Evolutionary conservation across 2,888 invertebrate genomes (phyloP).

Genomic region (Thalpophila matura): DNA sequence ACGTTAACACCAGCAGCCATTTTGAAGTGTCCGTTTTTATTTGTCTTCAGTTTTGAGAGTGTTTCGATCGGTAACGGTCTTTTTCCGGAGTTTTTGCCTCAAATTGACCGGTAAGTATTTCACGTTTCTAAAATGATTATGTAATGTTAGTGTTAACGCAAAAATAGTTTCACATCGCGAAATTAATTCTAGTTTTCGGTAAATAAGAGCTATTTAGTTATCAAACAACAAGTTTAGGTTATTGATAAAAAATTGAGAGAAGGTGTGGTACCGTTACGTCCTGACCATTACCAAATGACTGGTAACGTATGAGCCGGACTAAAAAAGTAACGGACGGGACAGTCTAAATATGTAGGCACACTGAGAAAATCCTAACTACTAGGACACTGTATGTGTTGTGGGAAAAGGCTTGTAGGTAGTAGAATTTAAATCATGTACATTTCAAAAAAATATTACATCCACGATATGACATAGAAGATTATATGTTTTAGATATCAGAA

Average conservation of each 20-base stretch:
- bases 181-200: neutral
- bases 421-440: neutral
- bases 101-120: neutral
- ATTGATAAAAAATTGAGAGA: neutral
- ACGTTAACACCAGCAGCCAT: no score
- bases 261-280: constrained; percentile 2
- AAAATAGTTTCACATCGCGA: neutral
- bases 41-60: no score
- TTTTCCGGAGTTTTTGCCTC: neutral
- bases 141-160: constrained; percentile 1
- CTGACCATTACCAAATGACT: no score
- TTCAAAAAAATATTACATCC: neutral
- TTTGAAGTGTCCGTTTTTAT: no score
- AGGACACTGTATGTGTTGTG: constrained; percentile 1
- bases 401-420: neutral
- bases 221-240: neutral
- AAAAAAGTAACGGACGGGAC: constrained; percentile 4
- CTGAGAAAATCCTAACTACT: constrained; percentile 9
- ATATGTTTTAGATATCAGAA: no score
- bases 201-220: neutral
- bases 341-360: constrained; percentile 1
- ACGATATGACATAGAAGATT: neutral
- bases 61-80: no score
- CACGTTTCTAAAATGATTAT: neutral
- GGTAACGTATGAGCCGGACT: no score